Percentiles rank a stretch among this genome's conserved stretches.
phyloP scores from a whole-genome alignment of 2,888 invertebrate genomes.

The Lamproptera curius region DNA sequence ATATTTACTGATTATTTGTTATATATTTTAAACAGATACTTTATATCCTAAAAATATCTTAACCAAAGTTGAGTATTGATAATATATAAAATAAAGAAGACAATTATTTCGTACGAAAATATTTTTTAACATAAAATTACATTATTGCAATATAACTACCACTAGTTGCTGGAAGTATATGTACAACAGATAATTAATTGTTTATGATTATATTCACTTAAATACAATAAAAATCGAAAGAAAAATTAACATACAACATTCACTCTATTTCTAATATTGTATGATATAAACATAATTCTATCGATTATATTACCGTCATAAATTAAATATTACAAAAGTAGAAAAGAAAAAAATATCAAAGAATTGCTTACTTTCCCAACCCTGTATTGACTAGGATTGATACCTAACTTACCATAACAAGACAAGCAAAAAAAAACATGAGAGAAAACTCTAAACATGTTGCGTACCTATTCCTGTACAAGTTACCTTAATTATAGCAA shows the following conservation, averaged over 20 bases:
- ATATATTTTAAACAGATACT: no score
- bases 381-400: constrained; percentile 76
- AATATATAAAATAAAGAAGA: no score
- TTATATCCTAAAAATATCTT: no score
- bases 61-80: constrained; percentile 38
- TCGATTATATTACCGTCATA: constrained; percentile 2
- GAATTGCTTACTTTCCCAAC: constrained; percentile 49
- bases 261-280: neutral
- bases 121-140: no score
- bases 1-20: no score
- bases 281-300: neutral
- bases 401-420: constrained; percentile 41
- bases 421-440: constrained; percentile 1
- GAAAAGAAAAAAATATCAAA: constrained; percentile 10
- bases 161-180: constrained; percentile 11
- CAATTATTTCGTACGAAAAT: no score
- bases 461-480: no score
- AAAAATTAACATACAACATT: constrained; percentile 1
- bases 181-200: constrained; percentile 14
- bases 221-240: neutral
- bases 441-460: no score
- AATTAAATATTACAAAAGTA: constrained; percentile 13
- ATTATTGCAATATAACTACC: neutral
- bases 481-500: no score
- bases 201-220: constrained; percentile 3